Evolutionary conservation across 1,140 invertebrate species (phyloP).

Genomic region (Lasioglossum baleicum): DNA sequence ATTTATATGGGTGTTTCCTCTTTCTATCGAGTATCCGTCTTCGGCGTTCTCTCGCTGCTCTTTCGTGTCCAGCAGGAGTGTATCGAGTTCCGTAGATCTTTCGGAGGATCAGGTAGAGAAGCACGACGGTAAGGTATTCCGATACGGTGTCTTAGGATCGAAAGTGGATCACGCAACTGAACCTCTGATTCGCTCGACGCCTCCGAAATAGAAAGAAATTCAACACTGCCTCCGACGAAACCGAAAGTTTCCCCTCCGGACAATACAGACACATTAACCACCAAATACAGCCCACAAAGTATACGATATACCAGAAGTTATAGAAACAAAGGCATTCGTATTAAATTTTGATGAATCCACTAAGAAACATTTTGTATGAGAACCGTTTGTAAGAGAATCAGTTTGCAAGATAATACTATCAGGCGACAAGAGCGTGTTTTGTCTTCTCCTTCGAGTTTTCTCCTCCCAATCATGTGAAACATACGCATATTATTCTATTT

Average conservation of each 20-base stretch:
- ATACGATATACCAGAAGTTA: too few species aligned
- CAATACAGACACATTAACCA: background rate
- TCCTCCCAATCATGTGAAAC: too few species aligned
- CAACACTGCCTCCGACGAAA: background rate
- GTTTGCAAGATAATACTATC: too few species aligned
- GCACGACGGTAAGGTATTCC: slow-evolving; percentile 42
- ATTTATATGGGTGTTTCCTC: slow-evolving; percentile 69
- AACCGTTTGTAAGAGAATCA: too few species aligned
- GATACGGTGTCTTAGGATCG: slow-evolving; percentile 33
- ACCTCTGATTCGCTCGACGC: background rate
- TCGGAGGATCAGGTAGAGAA: slow-evolving; percentile 51
- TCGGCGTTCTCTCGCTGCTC: slow-evolving; percentile 44
- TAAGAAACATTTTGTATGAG: too few species aligned
- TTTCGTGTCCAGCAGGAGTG: slow-evolving; percentile 48
- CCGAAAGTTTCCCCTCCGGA: background rate
- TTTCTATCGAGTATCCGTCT: slow-evolving; percentile 33
- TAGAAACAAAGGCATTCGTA: too few species aligned
- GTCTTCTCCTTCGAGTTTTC: too few species aligned
- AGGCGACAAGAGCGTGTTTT: too few species aligned
- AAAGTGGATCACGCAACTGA: slow-evolving; percentile 32
- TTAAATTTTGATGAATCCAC: too few species aligned
- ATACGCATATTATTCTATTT: too few species aligned
- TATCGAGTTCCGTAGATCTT: slow-evolving; percentile 47
- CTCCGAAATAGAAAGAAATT: background rate
- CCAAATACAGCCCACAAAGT: too few species aligned